phyloP scores from a whole-genome alignment of 2,113 vertebrate species.

The Mionectes macconnelli region DNA sequence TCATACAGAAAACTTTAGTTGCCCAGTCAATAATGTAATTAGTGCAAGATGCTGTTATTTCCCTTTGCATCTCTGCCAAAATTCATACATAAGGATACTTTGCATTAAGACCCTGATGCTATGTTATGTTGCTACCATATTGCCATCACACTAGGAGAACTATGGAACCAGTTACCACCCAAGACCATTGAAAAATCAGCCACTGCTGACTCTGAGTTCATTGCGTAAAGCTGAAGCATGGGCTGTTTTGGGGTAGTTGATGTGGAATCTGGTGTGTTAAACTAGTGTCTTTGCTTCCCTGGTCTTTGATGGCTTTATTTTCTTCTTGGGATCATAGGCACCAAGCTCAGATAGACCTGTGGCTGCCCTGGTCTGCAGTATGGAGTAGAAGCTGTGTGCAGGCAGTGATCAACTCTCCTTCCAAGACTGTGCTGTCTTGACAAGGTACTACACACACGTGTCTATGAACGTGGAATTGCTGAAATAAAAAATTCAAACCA shows the following conservation, averaged over 20 bases:
- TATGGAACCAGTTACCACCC: neutral
- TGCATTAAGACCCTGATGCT: neutral
- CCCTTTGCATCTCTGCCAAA: neutral
- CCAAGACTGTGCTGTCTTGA: neutral
- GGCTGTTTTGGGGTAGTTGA: neutral
- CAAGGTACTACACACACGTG: neutral
- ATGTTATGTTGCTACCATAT: neutral
- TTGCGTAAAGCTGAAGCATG: accelerated
- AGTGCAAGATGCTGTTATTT: accelerated
- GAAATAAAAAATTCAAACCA: neutral
- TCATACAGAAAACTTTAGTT: neutral
- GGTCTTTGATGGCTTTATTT: neutral
- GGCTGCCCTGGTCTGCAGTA: neutral
- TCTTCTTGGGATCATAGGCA: neutral
- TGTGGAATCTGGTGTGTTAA: neutral
- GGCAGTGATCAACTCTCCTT: accelerated
- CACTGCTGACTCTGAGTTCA: neutral
- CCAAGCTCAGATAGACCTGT: accelerated
- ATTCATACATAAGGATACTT: neutral
- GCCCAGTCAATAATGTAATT: neutral
- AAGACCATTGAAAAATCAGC: accelerated
- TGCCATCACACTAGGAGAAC: neutral
- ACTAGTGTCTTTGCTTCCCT: neutral
- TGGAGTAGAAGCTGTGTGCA: neutral
- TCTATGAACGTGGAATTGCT: neutral